Percentiles rank a stretch among this genome's conserved stretches.
These are phyloP conservation scores for Lineus longissimus DNA, from an alignment of 1,140 invertebrate genomes.

Conservation along the genomic window DNA sequence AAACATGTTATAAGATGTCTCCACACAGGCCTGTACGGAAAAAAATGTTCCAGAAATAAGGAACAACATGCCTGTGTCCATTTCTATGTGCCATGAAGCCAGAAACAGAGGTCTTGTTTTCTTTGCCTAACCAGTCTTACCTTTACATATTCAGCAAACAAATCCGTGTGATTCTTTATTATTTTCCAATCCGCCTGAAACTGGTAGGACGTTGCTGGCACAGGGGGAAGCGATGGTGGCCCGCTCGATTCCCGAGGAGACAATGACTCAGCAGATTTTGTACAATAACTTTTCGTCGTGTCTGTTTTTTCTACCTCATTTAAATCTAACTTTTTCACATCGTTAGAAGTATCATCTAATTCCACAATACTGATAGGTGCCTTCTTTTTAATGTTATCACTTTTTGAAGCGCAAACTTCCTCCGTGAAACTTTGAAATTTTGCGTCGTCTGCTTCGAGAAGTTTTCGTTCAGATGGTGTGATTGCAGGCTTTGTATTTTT, in stretches of 20 bases:
- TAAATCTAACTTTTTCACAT: background rate
- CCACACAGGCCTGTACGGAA: no score
- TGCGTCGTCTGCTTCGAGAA: constrained; percentile 30
- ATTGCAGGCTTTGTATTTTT: constrained; percentile 24
- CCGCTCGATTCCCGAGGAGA: constrained; percentile 17
- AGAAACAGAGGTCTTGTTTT: background rate
- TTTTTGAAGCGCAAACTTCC: background rate
- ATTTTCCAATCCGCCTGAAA: constrained; percentile 54
- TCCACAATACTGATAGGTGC: background rate
- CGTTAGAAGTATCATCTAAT: background rate
- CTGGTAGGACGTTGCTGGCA: constrained; percentile 44
- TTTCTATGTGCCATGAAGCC: background rate
- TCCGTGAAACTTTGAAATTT: constrained; percentile 33
- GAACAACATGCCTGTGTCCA: no score
- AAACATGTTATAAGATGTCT: no score
- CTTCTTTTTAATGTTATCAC: background rate
- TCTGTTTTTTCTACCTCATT: background rate
- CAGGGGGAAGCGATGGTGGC: constrained; percentile 13
- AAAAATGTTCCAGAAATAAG: no score
- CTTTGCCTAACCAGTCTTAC: constrained; percentile 17
- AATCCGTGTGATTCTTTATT: constrained; percentile 33
- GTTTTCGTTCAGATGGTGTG: constrained; percentile 28
- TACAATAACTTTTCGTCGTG: background rate
- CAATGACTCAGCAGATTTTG: constrained; percentile 40
- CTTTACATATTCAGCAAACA: constrained; percentile 46